A percentile compares a stretch with the other conserved stretches of the same genome.
Evolutionary conservation across 2,888 invertebrate genomes (phyloP).

Genomic region (Patella ulyssiponensis): DNA sequence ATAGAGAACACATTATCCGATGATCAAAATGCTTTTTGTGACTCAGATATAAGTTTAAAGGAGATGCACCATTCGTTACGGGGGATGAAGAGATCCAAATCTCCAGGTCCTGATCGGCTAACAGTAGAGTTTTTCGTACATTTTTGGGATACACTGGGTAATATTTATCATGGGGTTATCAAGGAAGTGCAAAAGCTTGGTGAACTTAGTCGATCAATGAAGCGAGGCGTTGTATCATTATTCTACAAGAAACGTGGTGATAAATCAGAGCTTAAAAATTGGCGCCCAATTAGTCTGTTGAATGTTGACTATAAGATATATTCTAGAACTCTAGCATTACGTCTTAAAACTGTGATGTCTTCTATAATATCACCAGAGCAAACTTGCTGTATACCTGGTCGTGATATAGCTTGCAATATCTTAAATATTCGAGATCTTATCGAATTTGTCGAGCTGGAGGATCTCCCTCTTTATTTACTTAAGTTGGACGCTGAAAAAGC

Average conservation of each 20-base stretch:
- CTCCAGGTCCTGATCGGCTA: conserved; percentile 42
- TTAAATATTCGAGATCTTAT: conserved; percentile 39
- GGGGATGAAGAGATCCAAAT: conserved; percentile 33
- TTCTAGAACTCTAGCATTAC: conserved; percentile 39
- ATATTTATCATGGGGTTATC: conserved; percentile 29
- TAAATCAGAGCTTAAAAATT: conserved; percentile 36
- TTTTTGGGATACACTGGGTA: conserved; percentile 31
- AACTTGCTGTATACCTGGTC: conserved; percentile 42
- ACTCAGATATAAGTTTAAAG: conserved; percentile 6
- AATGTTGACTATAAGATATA: conserved; percentile 46
- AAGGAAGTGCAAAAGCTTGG: conserved; percentile 26
- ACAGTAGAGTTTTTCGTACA: conserved; percentile 38
- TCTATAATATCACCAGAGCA: conserved; percentile 38
- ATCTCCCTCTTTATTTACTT: conserved; percentile 37
- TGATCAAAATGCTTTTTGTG: not conserved
- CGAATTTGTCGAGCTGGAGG: conserved; percentile 42
- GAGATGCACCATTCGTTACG: conserved; percentile 22
- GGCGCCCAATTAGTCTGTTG: conserved; percentile 44
- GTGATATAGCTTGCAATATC: conserved; percentile 45
- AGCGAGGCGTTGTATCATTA: conserved; percentile 28
- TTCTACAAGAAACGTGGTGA: conserved; percentile 41
- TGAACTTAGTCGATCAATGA: conserved; percentile 25
- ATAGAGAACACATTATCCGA: not conserved
- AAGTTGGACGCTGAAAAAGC: conserved; percentile 49
- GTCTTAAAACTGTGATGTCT: conserved; percentile 34